Conservation (phyloP, 2,113 vertebrate species). For the Potamarius usumacintae region DNA sequence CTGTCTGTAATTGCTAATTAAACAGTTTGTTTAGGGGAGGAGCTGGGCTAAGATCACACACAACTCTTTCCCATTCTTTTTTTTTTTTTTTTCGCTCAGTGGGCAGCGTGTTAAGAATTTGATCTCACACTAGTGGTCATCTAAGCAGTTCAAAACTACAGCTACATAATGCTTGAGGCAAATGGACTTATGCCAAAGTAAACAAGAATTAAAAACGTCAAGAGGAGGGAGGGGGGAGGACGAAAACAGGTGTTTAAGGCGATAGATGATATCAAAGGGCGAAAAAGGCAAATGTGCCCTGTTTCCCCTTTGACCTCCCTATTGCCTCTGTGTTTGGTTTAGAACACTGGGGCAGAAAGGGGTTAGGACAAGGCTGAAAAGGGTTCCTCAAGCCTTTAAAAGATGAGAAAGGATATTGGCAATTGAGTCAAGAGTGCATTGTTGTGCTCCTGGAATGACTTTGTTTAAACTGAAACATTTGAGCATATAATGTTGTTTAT, state of each 20-base stretch:
- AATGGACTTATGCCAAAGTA: slow-evolving; percentile 48
- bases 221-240: slow-evolving; percentile 33
- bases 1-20: slow-evolving; percentile 32
- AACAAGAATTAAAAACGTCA: slow-evolving; percentile 57
- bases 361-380: slow-evolving; percentile 58
- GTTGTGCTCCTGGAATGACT: slow-evolving; percentile 10
- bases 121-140: slow-evolving; percentile 35
- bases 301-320: slow-evolving; percentile 65
- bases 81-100: slow-evolving; percentile 20
- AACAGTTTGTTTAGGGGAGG: slow-evolving; percentile 43
- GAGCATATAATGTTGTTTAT: slow-evolving; percentile 22
- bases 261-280: slow-evolving; percentile 57
- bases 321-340: slow-evolving; percentile 67
- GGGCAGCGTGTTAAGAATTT: slow-evolving; percentile 31
- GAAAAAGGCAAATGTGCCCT: slow-evolving; percentile 57
- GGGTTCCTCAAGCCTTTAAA: slow-evolving; percentile 42
- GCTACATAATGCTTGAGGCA: slow-evolving; percentile 44
- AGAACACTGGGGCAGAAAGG: slow-evolving; percentile 59
- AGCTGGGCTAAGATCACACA: not conserved
- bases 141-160: not conserved
- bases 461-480: slow-evolving; percentile 43
- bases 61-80: slow-evolving; percentile 37
- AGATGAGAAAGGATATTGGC: slow-evolving; percentile 28
- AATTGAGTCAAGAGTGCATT: slow-evolving; percentile 29
- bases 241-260: slow-evolving; percentile 59